Percentiles rank a stretch among this genome's conserved stretches.
These are phyloP conservation scores for Melanogrammus aeglefinus DNA, from an alignment of 2,797 vertebrate species.

Conservation along the genomic window DNA sequence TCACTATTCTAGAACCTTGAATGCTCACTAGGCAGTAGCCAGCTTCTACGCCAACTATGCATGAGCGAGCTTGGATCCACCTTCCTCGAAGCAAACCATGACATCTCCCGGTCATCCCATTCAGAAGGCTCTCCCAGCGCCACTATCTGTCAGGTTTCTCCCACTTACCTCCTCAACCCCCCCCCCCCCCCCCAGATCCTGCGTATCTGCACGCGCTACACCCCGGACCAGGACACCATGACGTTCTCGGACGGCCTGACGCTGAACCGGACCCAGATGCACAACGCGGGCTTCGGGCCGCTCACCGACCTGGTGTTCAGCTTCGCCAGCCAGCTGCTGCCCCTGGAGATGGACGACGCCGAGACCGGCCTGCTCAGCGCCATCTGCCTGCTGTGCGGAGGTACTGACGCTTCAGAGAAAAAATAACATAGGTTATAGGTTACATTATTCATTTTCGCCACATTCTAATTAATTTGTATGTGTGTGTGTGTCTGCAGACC, in stretches of 20 bases:
- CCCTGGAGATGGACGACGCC: slow-evolving; percentile 92
- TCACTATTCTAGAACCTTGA: neutral
- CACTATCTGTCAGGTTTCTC: neutral
- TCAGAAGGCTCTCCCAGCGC: neutral
- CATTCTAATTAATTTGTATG: neutral
- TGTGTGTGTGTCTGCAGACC: slow-evolving; percentile 71
- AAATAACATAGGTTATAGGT: neutral
- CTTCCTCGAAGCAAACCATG: neutral
- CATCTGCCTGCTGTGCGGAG: slow-evolving; percentile 97
- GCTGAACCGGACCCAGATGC: slow-evolving; percentile 97
- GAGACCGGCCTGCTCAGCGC: slow-evolving; percentile 94
- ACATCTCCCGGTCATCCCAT: neutral
- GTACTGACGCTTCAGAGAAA: slow-evolving; percentile 60
- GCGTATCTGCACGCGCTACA: slow-evolving; percentile 97
- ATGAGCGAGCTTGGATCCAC: neutral
- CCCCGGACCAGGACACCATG: slow-evolving; percentile 97
- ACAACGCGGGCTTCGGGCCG: slow-evolving; percentile 94
- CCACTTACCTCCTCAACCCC: neutral
- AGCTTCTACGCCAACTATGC: neutral
- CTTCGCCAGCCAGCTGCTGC: slow-evolving; percentile 92
- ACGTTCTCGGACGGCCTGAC: slow-evolving; percentile 96
- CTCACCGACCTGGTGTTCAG: slow-evolving; percentile 96
- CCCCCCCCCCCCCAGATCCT: slow-evolving; percentile 77
- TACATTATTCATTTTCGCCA: neutral
- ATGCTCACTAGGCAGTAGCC: neutral